Percentiles rank a stretch among this genome's conserved stretches.
These are phyloP conservation scores for Drosophila watanabei DNA, from an alignment of 1,140 invertebrate genomes.

Conservation along the genomic window DNA sequence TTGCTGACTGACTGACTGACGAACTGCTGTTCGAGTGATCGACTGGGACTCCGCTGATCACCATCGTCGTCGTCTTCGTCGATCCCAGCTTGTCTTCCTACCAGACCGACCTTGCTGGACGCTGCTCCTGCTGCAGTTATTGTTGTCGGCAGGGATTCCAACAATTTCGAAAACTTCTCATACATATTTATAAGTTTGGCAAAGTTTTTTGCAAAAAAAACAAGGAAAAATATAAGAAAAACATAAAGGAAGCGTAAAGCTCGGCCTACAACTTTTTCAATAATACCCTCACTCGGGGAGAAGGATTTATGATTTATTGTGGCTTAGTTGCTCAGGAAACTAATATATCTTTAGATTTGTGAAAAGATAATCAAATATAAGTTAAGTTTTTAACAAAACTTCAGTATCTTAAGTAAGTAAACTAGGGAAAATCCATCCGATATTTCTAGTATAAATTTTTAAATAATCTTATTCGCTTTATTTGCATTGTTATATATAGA, in stretches of 20 bases:
- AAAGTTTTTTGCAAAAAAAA: constrained; percentile 60
- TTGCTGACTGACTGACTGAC: constrained; percentile 64
- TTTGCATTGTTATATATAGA: not conserved
- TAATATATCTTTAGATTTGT: not conserved
- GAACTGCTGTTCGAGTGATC: constrained; percentile 64
- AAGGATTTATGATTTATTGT: not conserved
- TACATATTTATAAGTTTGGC: constrained; percentile 85
- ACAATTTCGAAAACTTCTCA: constrained; percentile 84
- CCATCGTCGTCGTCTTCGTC: constrained; percentile 38
- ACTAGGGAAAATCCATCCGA: not conserved
- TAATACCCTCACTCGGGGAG: not conserved
- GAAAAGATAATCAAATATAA: too few species aligned
- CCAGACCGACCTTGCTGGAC: constrained; percentile 74
- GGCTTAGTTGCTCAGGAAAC: not conserved
- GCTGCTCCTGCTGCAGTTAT: constrained; percentile 45
- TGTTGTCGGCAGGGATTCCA: constrained; percentile 80
- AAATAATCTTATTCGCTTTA: too few species aligned
- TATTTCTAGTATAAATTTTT: not conserved
- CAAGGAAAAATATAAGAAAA: constrained; percentile 1
- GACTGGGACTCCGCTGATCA: constrained; percentile 55
- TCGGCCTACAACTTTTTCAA: constrained; percentile 61
- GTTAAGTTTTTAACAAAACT: not conserved
- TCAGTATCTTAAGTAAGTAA: not conserved
- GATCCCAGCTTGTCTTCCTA: constrained; percentile 66
- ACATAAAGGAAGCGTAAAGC: constrained; percentile 56